Conservation (phyloP, 2,113 vertebrate species). For the Paedocypris sp. region DNA sequence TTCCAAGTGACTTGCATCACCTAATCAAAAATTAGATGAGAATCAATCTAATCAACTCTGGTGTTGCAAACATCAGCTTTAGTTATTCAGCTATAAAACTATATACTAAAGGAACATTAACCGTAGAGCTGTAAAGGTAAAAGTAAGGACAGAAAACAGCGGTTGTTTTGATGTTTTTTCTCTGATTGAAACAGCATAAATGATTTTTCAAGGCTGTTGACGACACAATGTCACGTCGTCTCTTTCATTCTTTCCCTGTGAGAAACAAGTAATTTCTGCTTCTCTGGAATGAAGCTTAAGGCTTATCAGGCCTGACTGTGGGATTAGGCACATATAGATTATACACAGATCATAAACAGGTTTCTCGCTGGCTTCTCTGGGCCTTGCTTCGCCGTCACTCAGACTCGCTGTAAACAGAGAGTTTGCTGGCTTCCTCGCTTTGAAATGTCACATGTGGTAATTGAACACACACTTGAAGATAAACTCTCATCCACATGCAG, state of each 20-base stretch:
- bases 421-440: slow-evolving; percentile 28
- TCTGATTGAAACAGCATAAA: slow-evolving; percentile 65
- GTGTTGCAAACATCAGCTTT: no score
- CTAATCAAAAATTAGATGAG: no score
- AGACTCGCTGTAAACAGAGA: slow-evolving; percentile 26
- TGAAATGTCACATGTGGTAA: slow-evolving; percentile 25
- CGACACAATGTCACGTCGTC: slow-evolving; percentile 54
- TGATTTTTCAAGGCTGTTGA: slow-evolving; percentile 55
- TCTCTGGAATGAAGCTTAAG: slow-evolving; percentile 21
- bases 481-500: neutral
- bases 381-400: slow-evolving; percentile 26
- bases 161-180: slow-evolving; percentile 35
- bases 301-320: neutral
- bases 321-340: neutral
- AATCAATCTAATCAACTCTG: no score
- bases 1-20: no score
- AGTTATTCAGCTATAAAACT: no score
- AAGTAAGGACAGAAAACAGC: slow-evolving; percentile 30
- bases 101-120: no score
- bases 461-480: slow-evolving; percentile 3
- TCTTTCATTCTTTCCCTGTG: slow-evolving; percentile 41
- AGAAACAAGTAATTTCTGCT: slow-evolving; percentile 8
- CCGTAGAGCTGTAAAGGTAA: slow-evolving; percentile 21
- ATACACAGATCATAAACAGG: neutral
- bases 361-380: neutral